Evolutionary conservation across 2,797 vertebrate species (phyloP).

Genomic region (Mycteria americana): DNA sequence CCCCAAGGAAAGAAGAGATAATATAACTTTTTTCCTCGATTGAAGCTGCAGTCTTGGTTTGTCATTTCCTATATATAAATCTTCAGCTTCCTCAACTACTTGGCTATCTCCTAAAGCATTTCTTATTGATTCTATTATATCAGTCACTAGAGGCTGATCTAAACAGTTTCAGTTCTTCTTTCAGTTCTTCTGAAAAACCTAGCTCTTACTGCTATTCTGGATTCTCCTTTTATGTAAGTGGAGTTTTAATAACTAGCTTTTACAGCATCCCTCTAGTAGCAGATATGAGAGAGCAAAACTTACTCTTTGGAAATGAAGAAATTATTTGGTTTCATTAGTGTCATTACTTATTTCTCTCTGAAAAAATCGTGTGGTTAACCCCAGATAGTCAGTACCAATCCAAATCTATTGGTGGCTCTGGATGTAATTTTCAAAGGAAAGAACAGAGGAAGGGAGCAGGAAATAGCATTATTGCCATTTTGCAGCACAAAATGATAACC

Average conservation of each 20-base stretch:
- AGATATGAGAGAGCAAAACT: not conserved
- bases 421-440: not conserved
- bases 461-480: not conserved
- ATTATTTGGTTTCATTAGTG: not conserved
- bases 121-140: not conserved
- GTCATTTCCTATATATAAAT: not conserved
- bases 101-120: not conserved
- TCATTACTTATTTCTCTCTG: not conserved
- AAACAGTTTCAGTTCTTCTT: not conserved
- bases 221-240: not conserved
- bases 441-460: not conserved
- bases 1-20: not conserved
- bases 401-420: not conserved
- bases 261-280: not conserved
- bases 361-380: not conserved
- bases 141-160: not conserved
- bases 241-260: not conserved
- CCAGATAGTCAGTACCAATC: not conserved
- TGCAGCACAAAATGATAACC: not conserved
- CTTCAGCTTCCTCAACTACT: not conserved
- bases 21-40: not conserved
- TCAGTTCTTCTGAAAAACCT: not conserved
- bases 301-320: not conserved
- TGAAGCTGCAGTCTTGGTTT: not conserved
- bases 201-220: not conserved